Base-by-base conservation (phyloP, 2,888 invertebrate genomes). In the Ophion ellenae region DNA sequence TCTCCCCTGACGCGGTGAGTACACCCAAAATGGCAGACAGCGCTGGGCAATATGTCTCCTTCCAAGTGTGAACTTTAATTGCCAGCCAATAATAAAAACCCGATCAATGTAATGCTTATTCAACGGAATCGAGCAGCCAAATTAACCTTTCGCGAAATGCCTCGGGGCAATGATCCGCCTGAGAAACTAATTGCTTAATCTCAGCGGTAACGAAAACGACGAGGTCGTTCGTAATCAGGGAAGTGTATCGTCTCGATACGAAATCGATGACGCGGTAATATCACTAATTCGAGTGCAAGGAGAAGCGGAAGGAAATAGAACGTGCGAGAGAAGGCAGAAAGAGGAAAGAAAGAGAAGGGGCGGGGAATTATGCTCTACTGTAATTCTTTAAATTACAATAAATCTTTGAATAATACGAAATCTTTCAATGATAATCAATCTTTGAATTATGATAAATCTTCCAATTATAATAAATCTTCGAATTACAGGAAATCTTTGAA, bases 211-310 rank as follows among this genome's bases (percentile, higher is more conserved):
- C 28, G 20, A n/a, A 20, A 0, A n/a, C 11, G 20, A 67, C 40
- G 7, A 24, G 36, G 57, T 20, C 4, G 7, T 57, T 40, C 57
- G 36, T 57, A 24, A 57, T 74, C n/a, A 17, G 7, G n/a, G 36
- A 76, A 66, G 17, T 47, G n/a, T 2, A 53, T 70, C 36, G 11
- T 36, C 45, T 81, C 75, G 81, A 61, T 66, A 24, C 64, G n/a
- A 73, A 79, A 63, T 24, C 6, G n/a, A 79, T 61, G 59, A 10
- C 57, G 9, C 28, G 57, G 69, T 75, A 76, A 74, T 45, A 78
- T 81, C 61, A 67, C 40, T 61, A 32, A 77, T 73, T 47, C 53
- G 28, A 70, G 24, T 1, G 70, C 47, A n/a, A 53, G 28, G 9
- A 70, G 67, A 64, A 64, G 14, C 17, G 4, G 17, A 17, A 53